Conservation (phyloP, 1,140 invertebrate genomes). For the Zaprionus inermis region DNA sequence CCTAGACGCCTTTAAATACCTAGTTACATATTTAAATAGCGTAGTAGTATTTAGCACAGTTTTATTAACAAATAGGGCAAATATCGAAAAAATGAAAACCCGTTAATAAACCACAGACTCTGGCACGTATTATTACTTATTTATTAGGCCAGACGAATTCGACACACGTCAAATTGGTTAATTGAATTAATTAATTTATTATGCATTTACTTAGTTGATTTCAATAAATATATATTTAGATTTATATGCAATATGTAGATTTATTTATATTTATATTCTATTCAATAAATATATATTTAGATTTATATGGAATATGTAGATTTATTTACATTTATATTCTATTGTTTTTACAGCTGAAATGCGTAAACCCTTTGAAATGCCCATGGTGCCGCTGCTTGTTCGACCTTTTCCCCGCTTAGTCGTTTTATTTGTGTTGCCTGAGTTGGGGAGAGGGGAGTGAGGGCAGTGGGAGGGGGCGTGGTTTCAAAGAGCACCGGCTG, state of each 20-base stretch:
- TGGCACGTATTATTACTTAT: slow-evolving; percentile 2
- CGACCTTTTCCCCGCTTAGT: neutral
- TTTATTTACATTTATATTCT: neutral
- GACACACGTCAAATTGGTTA: neutral
- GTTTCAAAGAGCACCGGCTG: slow-evolving; percentile 1
- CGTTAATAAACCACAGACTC: neutral
- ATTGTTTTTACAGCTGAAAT: neutral
- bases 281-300: too few species aligned
- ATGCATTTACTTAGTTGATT: neutral
- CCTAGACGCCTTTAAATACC: slow-evolving; percentile 50
- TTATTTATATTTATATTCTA: neutral
- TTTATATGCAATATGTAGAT: neutral
- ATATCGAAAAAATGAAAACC: slow-evolving; percentile 10
- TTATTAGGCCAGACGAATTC: neutral
- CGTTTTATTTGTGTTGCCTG: neutral
- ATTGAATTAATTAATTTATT: neutral
- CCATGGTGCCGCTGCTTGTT: neutral
- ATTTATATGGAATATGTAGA: neutral
- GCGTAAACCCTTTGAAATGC: neutral
- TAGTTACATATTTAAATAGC: slow-evolving; percentile 56
- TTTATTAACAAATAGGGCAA: slow-evolving; percentile 43
- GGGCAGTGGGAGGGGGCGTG: neutral
- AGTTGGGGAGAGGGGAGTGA: too few species aligned
- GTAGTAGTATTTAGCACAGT: slow-evolving; percentile 39
- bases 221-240: too few species aligned